phyloP scores from a whole-genome alignment of 2,797 vertebrate species.

The Pitangus sulphuratus region DNA sequence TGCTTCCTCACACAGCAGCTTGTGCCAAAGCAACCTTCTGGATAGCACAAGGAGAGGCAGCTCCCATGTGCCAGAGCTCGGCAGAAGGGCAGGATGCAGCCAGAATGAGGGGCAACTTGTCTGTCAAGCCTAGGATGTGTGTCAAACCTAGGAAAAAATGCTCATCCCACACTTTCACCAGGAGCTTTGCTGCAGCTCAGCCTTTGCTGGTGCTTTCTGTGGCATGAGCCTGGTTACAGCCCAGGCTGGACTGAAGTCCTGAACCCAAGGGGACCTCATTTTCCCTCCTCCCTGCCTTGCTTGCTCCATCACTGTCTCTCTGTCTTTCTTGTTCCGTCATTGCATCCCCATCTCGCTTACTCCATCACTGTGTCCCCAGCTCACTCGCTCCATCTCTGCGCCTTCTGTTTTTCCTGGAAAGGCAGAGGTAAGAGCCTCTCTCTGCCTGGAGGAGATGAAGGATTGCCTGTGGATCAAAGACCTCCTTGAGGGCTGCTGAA shows the following conservation, averaged over 20 bases:
- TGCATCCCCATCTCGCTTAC: fast-evolving
- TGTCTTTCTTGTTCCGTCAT: background rate
- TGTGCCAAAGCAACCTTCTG: fast-evolving
- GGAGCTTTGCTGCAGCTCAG: background rate
- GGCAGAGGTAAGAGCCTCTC: background rate
- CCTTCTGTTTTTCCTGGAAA: background rate
- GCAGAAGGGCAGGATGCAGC: background rate
- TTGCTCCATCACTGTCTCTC: background rate
- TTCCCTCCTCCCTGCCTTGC: background rate
- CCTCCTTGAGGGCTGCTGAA: slow-evolving; percentile 3
- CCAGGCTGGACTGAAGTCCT: background rate
- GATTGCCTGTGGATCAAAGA: slow-evolving; percentile 2
- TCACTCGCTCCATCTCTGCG: fast-evolving
- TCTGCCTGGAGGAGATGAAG: slow-evolving; percentile 2
- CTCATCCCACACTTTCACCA: background rate
- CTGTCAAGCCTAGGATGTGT: background rate
- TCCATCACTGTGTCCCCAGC: background rate
- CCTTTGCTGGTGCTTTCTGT: background rate
- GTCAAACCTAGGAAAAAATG: background rate
- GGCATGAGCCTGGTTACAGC: fast-evolving
- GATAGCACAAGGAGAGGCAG: background rate
- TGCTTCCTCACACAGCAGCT: fast-evolving
- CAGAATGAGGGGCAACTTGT: fast-evolving
- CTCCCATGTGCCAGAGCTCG: background rate
- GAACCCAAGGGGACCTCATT: background rate